Percentiles rank a stretch among this genome's conserved stretches.
Conservation (phyloP, 2,888 invertebrate genomes). For the Tanytarsus gracilentus region DNA sequence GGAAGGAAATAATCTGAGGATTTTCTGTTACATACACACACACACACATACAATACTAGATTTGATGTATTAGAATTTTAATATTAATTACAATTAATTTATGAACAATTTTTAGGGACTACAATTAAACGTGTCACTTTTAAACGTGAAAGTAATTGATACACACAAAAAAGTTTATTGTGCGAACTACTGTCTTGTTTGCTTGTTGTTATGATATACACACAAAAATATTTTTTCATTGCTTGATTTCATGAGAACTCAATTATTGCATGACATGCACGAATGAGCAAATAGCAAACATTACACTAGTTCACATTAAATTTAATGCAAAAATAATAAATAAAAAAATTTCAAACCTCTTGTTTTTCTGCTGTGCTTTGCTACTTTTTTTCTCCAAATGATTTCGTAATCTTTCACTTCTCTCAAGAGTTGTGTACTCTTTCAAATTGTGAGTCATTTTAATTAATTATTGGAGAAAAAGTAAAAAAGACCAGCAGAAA, state of each 20-base stretch:
- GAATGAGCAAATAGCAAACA: too few relatives aligned
- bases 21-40: not conserved
- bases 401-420: too few relatives aligned
- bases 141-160: constrained; percentile 1
- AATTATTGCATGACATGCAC: not conserved
- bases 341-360: not conserved
- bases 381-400: too few relatives aligned
- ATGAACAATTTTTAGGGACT: constrained; percentile 13
- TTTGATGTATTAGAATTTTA: constrained; percentile 12
- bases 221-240: not conserved
- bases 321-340: not conserved
- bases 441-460: too few relatives aligned
- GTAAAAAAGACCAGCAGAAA: too few relatives aligned
- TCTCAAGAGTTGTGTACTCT: too few relatives aligned
- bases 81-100: constrained; percentile 12
- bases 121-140: not conserved
- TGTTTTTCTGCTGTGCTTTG: constrained; percentile 10
- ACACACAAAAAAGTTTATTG: too few relatives aligned
- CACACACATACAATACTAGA: not conserved
- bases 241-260: too few relatives aligned
- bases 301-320: not conserved
- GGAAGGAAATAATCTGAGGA: not conserved
- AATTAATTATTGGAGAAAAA: too few relatives aligned
- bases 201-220: not conserved
- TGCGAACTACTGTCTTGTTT: not conserved